A percentile compares a stretch with the other conserved stretches of the same genome.
These are phyloP conservation scores for Cheilosia vulpina DNA, from an alignment of 2,888 invertebrate species.

Conservation along the genomic window DNA sequence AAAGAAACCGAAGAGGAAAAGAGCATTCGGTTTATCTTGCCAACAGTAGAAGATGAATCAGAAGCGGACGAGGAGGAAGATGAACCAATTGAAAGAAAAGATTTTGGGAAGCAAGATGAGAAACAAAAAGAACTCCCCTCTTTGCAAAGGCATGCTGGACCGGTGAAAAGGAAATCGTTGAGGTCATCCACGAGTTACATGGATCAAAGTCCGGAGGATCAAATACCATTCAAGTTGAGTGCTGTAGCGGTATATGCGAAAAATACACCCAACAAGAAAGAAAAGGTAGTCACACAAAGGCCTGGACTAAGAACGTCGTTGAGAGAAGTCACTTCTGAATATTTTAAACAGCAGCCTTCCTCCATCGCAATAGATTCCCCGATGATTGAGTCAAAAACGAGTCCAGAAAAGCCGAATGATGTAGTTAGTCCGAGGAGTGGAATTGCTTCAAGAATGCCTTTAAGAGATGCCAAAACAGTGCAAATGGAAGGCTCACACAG, in stretches of 20 bases:
- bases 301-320: background rate
- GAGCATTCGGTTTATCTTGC: slow-evolving; percentile 76
- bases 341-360: background rate
- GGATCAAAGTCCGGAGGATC: background rate
- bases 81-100: slow-evolving; percentile 27
- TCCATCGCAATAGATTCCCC: background rate
- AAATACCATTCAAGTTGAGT: background rate
- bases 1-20: slow-evolving; percentile 75
- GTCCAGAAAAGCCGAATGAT: background rate
- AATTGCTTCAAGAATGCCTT: background rate
- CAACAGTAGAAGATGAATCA: slow-evolving; percentile 59
- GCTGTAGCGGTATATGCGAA: background rate
- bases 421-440: background rate
- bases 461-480: background rate
- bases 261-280: background rate
- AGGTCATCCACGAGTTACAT: slow-evolving; percentile 17
- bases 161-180: slow-evolving; percentile 44
- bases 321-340: background rate
- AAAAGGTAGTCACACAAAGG: background rate
- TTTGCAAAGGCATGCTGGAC: slow-evolving; percentile 11
- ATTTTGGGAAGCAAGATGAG: slow-evolving; percentile 14
- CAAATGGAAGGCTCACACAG: background rate
- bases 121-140: background rate
- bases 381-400: background rate
- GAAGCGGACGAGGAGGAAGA: slow-evolving; percentile 30